Evolutionary conservation across 1,140 invertebrate genomes (phyloP).

Genomic region (Diachasmimorpha longicaudata): DNA sequence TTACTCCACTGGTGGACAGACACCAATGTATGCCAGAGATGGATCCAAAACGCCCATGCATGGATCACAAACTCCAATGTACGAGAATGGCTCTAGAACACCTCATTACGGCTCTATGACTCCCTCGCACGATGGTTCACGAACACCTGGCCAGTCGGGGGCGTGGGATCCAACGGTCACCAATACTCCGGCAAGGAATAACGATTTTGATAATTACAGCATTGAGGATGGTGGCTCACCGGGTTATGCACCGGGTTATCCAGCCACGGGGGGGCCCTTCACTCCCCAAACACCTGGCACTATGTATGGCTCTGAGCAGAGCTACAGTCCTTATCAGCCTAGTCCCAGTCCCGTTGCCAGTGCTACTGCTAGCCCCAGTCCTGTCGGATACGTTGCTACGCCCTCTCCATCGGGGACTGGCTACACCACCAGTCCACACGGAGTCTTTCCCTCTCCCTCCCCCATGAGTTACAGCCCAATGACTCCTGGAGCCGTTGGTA

Average conservation of each 20-base stretch:
- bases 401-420: constrained; percentile 73
- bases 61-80: constrained; percentile 90
- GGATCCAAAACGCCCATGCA: constrained; percentile 85
- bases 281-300: constrained; percentile 93
- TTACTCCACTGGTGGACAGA: constrained; percentile 72
- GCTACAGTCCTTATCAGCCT: constrained; percentile 89
- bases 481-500: constrained; percentile 75
- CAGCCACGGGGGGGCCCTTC: constrained; percentile 82
- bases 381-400: constrained; percentile 68
- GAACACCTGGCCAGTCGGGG: constrained; percentile 83
- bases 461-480: constrained; percentile 84
- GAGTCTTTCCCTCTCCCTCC: constrained; percentile 72
- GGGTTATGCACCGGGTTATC: constrained; percentile 78
- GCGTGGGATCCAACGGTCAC: constrained; percentile 91
- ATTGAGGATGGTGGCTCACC: constrained; percentile 77
- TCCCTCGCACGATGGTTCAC: constrained; percentile 87
- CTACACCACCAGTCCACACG: constrained; percentile 69
- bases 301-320: constrained; percentile 84
- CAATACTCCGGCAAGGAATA: constrained; percentile 82
- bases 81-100: constrained; percentile 86
- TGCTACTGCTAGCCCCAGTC: constrained; percentile 66
- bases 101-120: constrained; percentile 94
- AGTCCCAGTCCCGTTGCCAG: constrained; percentile 72
- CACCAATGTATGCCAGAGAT: constrained; percentile 83
- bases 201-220: constrained; percentile 77